Base-by-base conservation (phyloP, 1,140 invertebrate genomes). In the Portunus trituberculatus region DNA sequence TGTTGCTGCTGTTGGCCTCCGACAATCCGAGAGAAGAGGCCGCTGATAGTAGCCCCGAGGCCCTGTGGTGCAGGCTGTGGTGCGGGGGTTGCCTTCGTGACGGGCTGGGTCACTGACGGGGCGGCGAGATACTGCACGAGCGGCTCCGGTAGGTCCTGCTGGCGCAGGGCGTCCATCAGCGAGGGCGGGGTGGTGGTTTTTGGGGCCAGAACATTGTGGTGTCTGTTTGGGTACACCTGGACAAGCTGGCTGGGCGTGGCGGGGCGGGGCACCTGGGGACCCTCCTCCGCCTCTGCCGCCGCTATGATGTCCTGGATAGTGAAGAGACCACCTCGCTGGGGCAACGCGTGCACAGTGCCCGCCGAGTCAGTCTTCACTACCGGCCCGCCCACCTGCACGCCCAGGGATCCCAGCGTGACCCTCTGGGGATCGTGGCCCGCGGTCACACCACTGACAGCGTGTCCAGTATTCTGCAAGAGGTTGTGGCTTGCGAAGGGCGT, bases 261-360 rank as follows among this genome's bases (percentile, higher is more conserved):
- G 29, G 59, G 16, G 28, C 67, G 31, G 16, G 12, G 83, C 93
- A 59, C 46, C 25, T 84, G 84, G 32, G n/a, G 59, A 7, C 87
- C 87, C 88, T 83, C 32, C 14, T 28, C 86, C 67, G 67, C 82
- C 28, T 91, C 59, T 29, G 93, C 88, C 28, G 89, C n/a, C 25
- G 93, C 29, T 45, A 94, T 83, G 0, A 94, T 91, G 59, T 45
- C 46, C 14, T 91, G 93, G 12, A 94, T 46, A 32, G 76, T 88
- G 39, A 83, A n/a, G n/a, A 87, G 88, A 6, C 82, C 20, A 6
- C 86, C 39, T 12, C 87, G 59, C 8, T n/a, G 45, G 0, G 93
- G 93, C 29, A 32, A 82, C 12, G 76, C 87, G 93, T 94, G 88
- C 45, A 94, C 90, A 67, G 76, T 83, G 28, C 93, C 88, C 20